A percentile compares a stretch with the other conserved stretches of the same genome.
These are phyloP conservation scores for Ormyrus labotus DNA, from an alignment of 2,888 invertebrate species.

Conservation along the genomic window DNA sequence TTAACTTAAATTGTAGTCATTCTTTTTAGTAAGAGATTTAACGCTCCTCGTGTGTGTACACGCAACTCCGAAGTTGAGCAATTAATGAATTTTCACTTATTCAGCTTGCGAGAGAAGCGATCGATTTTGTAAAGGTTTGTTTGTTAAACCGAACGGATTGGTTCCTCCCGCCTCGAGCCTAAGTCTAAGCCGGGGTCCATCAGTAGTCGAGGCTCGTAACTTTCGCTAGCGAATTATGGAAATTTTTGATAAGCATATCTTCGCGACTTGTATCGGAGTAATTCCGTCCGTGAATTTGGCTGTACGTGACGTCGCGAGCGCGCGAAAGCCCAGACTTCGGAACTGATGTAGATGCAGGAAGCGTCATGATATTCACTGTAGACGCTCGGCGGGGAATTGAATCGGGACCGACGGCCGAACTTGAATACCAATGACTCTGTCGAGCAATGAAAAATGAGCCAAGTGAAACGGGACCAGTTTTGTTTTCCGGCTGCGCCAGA, in stretches of 20 bases:
- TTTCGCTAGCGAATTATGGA: slow-evolving; percentile 17
- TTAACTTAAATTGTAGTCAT: no score
- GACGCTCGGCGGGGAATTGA: slow-evolving; percentile 17
- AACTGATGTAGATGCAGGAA: slow-evolving; percentile 22
- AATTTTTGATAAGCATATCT: slow-evolving; percentile 4
- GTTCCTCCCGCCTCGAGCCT: no score
- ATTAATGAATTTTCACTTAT: neutral
- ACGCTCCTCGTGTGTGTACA: no score
- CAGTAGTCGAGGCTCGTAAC: neutral
- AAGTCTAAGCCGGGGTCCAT: neutral
- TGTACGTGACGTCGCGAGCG: slow-evolving; percentile 14
- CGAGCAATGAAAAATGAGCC: slow-evolving; percentile 51
- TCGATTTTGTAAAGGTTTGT: neutral
- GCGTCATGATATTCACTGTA: slow-evolving; percentile 23
- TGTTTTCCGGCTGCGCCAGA: neutral
- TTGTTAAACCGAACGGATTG: neutral
- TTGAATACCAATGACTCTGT: slow-evolving; percentile 49
- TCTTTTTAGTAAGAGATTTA: no score
- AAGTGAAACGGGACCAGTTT: slow-evolving; percentile 26
- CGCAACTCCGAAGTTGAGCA: no score
- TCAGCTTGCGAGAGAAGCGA: neutral
- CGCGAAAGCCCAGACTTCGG: neutral
- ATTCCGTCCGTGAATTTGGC: slow-evolving; percentile 23
- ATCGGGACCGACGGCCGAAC: slow-evolving; percentile 32
- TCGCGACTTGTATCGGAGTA: slow-evolving; percentile 2